A percentile compares a stretch with the other conserved stretches of the same genome.
These are phyloP conservation scores for Coelopa frigida DNA, from an alignment of 1,140 invertebrate genomes.

Conservation along the genomic window DNA sequence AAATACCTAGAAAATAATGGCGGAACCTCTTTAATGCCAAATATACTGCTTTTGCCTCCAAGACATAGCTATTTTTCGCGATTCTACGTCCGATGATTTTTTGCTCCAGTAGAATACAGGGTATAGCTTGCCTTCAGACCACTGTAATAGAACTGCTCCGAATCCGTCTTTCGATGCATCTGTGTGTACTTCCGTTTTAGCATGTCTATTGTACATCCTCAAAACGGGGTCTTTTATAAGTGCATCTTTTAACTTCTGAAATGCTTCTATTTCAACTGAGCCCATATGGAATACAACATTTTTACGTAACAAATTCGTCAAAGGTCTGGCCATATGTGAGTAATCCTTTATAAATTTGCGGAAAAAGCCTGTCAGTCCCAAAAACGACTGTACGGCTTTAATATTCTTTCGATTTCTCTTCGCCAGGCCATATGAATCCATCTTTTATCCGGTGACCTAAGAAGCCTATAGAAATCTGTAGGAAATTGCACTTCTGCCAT, in stretches of 20 bases:
- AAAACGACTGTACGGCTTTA: neutral
- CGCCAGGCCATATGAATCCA: conserved; percentile 23
- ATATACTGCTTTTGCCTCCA: conserved; percentile 2
- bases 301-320: neutral
- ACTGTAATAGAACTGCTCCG: conserved; percentile 12
- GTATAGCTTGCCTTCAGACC: neutral
- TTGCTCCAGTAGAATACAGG: conserved; percentile 24
- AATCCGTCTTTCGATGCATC: conserved; percentile 15
- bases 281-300: neutral
- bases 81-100: neutral
- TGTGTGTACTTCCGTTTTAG: conserved; percentile 3
- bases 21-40: conserved; percentile 4
- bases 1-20: conserved; percentile 2
- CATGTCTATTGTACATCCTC: conserved; percentile 1
- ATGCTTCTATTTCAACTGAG: neutral
- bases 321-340: conserved; percentile 15
- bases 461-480: conserved; percentile 28
- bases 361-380: conserved; percentile 16
- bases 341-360: conserved; percentile 22
- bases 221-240: neutral
- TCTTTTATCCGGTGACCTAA: conserved; percentile 21
- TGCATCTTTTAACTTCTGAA: neutral
- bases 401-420: conserved; percentile 20
- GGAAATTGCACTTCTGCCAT: conserved; percentile 35
- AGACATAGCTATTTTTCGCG: conserved; percentile 9